Evolutionary conservation across 2,888 invertebrate genomes (phyloP), one percentile per base, ranked within the genome.

Genomic region (Encarsia formosa): DNA sequence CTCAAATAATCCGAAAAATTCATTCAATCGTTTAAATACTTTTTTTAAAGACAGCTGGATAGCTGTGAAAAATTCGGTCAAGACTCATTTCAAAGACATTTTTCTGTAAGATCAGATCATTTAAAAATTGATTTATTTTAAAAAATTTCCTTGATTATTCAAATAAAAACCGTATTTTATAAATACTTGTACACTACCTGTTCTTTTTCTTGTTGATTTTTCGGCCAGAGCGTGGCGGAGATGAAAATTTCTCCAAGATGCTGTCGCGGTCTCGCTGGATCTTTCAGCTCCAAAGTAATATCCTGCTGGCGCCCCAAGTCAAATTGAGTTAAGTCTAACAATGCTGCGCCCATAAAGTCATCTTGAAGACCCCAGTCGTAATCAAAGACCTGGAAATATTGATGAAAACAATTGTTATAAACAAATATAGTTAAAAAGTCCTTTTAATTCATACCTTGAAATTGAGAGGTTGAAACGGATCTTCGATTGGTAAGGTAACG

Each of bases 281-380:
- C 95, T 59, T 84, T 85, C 18, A 97, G 79, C 60, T 86, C 82
- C 42, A 98, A 78, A 49, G 81, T 82, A 59, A 96, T 73, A 65
- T 97, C 95, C 63, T 84, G 84, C 2, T 83, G 75, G 56, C 85
- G 78, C 41, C 86, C 88, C 44, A 92, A 78, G 64, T 94, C 93
- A 58, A 96, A 73, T 38, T 85, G 82, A 1, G 88, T 87, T 48
- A 97, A 81, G 71, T 95, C 92, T 61, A 99, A 73, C 59, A 82
- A 82, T 6, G 92, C 88, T 45, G 88, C 84, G 1, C 98, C 98
- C 95, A 99, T 97, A 72, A 96, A 96, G 78, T 99, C 98, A 73
- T 98, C 98, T 77, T 90, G 85, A 37, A 94, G 82, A 24, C 95
- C 96, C 88, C 96, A 94, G 72, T 99, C 98, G 74, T 96, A 96